phyloP scores from a whole-genome alignment of 2,113 vertebrate species.

The Conger conger region DNA sequence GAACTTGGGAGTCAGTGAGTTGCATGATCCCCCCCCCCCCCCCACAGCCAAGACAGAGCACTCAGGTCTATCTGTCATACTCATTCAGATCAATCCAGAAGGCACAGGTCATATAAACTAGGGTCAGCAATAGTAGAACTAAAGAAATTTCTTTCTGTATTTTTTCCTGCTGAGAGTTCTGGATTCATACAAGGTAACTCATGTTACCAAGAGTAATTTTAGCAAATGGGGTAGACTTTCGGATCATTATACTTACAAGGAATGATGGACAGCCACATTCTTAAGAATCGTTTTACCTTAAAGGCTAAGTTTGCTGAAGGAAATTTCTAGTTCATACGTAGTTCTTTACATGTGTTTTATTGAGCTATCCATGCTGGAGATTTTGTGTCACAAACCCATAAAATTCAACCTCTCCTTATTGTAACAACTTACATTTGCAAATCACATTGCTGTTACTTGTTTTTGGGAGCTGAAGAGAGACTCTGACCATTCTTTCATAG shows the following conservation, averaged over 20 bases:
- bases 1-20: slow-evolving; percentile 35
- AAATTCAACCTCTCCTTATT: not conserved
- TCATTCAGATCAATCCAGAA: not conserved
- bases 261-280: not conserved
- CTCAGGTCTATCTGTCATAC: not conserved
- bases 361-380: not conserved
- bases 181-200: not conserved
- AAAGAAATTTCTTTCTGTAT: not conserved
- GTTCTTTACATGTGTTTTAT: not conserved
- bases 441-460: not conserved
- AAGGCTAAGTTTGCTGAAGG: too few relatives aligned
- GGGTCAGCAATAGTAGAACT: not conserved
- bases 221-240: not conserved
- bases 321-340: too few relatives aligned
- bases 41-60: slow-evolving; percentile 8
- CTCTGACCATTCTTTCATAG: too few relatives aligned
- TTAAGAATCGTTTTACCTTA: not conserved
- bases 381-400: not conserved
- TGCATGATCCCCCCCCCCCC: slow-evolving; percentile 37
- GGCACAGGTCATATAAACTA: not conserved
- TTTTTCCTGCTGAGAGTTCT: not conserved
- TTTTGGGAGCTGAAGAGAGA: not conserved
- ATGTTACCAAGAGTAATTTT: not conserved
- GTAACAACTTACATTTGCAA: not conserved
- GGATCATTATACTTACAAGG: not conserved